phyloP scores from a whole-genome alignment of 1,140 invertebrate species.

The Dermatophagoides farinae region DNA sequence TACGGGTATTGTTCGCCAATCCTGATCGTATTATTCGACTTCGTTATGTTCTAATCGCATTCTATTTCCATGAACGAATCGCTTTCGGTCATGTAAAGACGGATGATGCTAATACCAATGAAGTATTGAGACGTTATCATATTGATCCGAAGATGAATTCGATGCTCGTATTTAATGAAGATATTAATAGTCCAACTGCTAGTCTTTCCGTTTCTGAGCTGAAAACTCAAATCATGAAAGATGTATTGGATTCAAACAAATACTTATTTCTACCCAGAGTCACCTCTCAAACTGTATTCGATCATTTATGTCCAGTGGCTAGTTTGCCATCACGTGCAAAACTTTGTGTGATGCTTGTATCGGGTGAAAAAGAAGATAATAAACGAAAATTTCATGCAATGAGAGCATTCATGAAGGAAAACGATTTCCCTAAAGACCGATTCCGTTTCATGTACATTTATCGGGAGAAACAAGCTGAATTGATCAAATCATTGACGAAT shows the following conservation, averaged over 20 bases:
- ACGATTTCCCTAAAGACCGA: conserved; percentile 16
- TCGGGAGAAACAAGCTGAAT: conserved; percentile 55
- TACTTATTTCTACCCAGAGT: conserved; percentile 66
- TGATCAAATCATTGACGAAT: conserved; percentile 48
- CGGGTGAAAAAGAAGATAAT: conserved; percentile 35
- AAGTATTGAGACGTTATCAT: conserved; percentile 32
- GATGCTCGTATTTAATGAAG: conserved; percentile 75
- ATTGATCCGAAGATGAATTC: conserved; percentile 56
- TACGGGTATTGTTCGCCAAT: conserved; percentile 70
- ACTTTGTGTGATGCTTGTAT: conserved; percentile 66
- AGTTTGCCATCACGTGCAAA: conserved; percentile 55
- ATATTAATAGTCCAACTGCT: conserved; percentile 52
- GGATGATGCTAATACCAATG: conserved; percentile 18
- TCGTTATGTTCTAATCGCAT: conserved; percentile 68
- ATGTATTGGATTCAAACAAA: conserved; percentile 69
- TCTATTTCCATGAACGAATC: conserved; percentile 56
- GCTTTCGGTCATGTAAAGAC: conserved; percentile 53
- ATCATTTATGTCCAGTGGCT: conserved; percentile 68
- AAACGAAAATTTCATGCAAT: conserved; percentile 27
- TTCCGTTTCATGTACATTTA: conserved; percentile 56
- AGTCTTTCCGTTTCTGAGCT: conserved; percentile 68
- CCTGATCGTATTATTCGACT: conserved; percentile 48
- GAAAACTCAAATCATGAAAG: conserved; percentile 58
- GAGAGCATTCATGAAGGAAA: conserved; percentile 36
- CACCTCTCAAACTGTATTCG: conserved; percentile 63